These are phyloP conservation scores for Drosophila saltans DNA, from an alignment of 1,140 invertebrate species.

Conservation along the genomic window DNA sequence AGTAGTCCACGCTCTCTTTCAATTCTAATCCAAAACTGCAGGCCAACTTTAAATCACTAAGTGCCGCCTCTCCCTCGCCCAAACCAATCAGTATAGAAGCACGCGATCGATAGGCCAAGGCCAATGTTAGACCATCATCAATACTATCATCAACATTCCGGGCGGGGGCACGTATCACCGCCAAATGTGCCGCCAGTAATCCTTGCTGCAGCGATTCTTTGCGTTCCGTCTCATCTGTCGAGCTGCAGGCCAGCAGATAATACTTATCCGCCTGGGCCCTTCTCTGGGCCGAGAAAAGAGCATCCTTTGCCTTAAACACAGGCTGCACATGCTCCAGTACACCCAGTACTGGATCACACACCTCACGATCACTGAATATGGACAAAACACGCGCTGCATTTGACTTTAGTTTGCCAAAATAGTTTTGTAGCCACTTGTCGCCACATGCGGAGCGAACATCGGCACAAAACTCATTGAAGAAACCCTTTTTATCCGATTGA, in stretches of 20 bases:
- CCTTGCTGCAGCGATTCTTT: slow-evolving; percentile 84
- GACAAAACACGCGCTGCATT: slow-evolving; percentile 84
- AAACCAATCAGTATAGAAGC: slow-evolving; percentile 85
- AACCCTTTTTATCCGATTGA: slow-evolving; percentile 86
- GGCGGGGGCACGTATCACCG: slow-evolving; percentile 86
- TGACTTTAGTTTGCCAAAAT: slow-evolving; percentile 84
- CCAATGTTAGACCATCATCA: slow-evolving; percentile 86
- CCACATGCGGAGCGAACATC: slow-evolving; percentile 81
- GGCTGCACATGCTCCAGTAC: slow-evolving; percentile 83
- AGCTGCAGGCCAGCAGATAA: slow-evolving; percentile 75
- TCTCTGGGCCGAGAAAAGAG: slow-evolving; percentile 78
- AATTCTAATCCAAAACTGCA: slow-evolving; percentile 85
- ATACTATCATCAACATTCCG: slow-evolving; percentile 84
- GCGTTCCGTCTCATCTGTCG: slow-evolving; percentile 29
- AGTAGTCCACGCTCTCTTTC: slow-evolving; percentile 85
- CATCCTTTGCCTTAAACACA: slow-evolving; percentile 84
- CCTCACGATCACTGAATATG: slow-evolving; percentile 84
- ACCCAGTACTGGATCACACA: slow-evolving; percentile 83
- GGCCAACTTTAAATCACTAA: slow-evolving; percentile 86
- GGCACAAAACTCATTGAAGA: slow-evolving; percentile 85
- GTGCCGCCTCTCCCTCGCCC: slow-evolving; percentile 84
- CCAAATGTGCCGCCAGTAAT: slow-evolving; percentile 86
- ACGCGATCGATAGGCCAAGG: slow-evolving; percentile 86
- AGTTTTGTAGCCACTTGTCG: slow-evolving; percentile 84
- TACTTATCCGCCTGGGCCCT: slow-evolving; percentile 83